Conservation (phyloP, 1,140 invertebrate species). For the Pseudomyrmex concolor region DNA sequence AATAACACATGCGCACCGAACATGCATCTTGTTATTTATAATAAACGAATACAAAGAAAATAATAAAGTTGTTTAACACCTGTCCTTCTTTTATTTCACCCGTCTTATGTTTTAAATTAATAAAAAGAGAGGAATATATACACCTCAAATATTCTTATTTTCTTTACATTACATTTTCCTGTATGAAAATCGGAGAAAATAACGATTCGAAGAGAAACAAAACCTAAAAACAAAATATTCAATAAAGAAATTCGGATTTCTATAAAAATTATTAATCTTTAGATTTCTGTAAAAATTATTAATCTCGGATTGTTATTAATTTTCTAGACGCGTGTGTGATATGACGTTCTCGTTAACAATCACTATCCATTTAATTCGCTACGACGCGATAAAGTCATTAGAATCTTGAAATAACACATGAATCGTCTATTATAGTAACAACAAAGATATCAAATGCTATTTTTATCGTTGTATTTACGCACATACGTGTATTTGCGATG, state of each 20-base stretch:
- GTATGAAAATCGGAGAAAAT: neutral
- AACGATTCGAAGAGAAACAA: conserved; percentile 54
- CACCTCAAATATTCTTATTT: neutral
- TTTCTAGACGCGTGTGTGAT: neutral
- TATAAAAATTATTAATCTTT: conserved; percentile 30
- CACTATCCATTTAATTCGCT: conserved; percentile 18
- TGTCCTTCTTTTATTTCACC: neutral
- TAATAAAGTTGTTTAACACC: conserved; percentile 48
- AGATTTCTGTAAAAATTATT: conserved; percentile 52
- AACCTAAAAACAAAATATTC: neutral
- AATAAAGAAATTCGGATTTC: conserved; percentile 64
- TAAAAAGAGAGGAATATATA: neutral
- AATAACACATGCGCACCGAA: conserved; percentile 83
- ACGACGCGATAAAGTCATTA: neutral
- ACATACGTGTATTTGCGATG: neutral
- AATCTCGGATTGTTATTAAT: conserved; percentile 6
- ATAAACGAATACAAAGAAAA: conserved; percentile 80
- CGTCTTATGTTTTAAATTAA: neutral
- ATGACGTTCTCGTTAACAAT: conserved; percentile 23
- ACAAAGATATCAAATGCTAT: neutral
- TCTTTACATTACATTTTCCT: neutral
- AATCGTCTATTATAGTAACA: neutral
- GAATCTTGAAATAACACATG: neutral
- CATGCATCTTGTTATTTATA: conserved; percentile 85
- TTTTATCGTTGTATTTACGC: neutral